Evolutionary conservation across 2,888 invertebrate species (phyloP).

Genomic region (Alloplasta piceator): DNA sequence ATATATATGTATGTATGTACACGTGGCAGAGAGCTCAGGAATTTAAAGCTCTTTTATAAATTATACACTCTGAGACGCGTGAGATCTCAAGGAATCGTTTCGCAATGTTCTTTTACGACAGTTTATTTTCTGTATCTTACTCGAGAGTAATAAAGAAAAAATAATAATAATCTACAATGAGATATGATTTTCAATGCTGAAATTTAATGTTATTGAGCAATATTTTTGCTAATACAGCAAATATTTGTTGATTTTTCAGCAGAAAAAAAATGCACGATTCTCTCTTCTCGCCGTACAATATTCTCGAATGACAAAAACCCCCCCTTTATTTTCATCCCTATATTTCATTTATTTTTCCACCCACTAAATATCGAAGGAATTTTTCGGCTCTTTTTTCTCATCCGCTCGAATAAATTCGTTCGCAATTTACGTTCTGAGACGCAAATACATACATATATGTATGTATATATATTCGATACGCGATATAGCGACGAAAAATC

Average conservation of each 20-base stretch:
- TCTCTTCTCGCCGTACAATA: too few species aligned
- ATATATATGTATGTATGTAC: conserved; percentile 33
- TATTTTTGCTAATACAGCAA: not conserved
- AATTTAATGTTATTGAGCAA: too few species aligned
- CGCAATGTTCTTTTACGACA: not conserved
- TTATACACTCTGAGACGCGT: conserved; percentile 71
- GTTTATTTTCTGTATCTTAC: not conserved
- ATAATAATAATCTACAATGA: too few species aligned
- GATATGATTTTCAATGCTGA: too few species aligned
- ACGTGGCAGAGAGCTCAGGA: conserved; percentile 65
- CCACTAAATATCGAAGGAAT: too few species aligned
- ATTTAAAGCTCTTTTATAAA: conserved; percentile 82
- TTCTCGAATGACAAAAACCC: too few species aligned
- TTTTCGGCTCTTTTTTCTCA: too few species aligned
- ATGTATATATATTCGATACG: not conserved
- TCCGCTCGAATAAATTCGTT: too few species aligned
- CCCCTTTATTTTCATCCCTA: too few species aligned
- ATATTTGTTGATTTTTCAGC: not conserved
- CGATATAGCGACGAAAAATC: conserved; percentile 10
- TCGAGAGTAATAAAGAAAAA: too few species aligned
- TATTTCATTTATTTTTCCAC: too few species aligned
- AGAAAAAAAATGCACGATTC: too few species aligned
- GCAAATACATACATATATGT: not conserved
- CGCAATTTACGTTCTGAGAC: not conserved
- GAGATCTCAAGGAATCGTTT: conserved; percentile 4